Evolutionary conservation across 2,888 invertebrate genomes (phyloP).

Genomic region (Drosophila demipolita): DNA sequence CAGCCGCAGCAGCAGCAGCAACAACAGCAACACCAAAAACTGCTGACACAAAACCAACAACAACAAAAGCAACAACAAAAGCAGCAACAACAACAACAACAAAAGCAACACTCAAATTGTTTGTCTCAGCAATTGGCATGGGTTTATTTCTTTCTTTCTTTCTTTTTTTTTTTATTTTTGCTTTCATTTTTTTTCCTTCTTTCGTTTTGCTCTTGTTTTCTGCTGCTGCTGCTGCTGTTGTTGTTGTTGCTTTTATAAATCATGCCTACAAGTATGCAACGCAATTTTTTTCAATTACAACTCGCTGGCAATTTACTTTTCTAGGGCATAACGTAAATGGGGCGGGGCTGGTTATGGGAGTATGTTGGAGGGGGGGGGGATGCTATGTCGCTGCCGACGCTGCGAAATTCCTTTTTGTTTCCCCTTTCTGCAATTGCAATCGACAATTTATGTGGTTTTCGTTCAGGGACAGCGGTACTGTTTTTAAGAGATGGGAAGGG

Average conservation of each 20-base stretch:
- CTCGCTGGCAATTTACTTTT: conserved; percentile 25
- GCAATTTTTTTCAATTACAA: conserved; percentile 56
- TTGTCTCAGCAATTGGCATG: conserved; percentile 66
- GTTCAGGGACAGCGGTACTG: not conserved
- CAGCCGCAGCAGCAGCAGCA: conserved; percentile 12
- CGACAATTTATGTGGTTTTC: conserved; percentile 27
- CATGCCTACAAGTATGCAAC: conserved; percentile 60
- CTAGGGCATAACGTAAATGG: not conserved
- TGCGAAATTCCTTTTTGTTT: conserved; percentile 11
- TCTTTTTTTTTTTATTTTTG: not conserved
- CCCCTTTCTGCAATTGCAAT: conserved; percentile 31
- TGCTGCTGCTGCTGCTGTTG: not conserved
- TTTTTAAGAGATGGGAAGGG: not conserved
- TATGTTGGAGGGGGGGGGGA: not conserved
- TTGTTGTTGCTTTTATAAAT: conserved; percentile 40
- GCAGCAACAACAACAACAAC: conserved; percentile 21
- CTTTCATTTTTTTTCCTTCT: not conserved
- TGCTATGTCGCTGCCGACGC: conserved; percentile 2
- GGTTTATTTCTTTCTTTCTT: conserved; percentile 18
- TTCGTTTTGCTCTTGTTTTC: not conserved
- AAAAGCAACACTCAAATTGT: conserved; percentile 48
- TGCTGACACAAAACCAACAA: conserved; percentile 56
- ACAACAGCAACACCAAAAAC: conserved; percentile 35
- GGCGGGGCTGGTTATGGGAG: not conserved
- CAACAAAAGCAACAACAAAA: conserved; percentile 13